Conservation (phyloP, 1,140 invertebrate genomes). For the Gyrodactylus salaris region DNA sequence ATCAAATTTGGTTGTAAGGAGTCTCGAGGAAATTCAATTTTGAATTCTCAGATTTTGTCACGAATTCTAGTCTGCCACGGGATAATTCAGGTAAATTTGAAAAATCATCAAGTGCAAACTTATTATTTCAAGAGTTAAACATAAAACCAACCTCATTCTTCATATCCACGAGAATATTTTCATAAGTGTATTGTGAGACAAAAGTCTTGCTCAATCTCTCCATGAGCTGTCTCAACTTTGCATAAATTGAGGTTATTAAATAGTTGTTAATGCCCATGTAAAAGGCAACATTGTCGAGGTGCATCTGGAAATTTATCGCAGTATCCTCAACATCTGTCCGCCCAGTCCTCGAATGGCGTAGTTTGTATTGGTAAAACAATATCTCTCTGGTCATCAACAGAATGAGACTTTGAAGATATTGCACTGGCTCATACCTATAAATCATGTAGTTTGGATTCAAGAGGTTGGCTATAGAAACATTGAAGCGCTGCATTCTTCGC, state of each 20-base stretch:
- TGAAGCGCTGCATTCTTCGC: background rate
- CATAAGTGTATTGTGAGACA: background rate
- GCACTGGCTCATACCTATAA: background rate
- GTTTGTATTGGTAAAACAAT: background rate
- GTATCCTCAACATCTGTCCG: background rate
- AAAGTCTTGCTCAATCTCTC: background rate
- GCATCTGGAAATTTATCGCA: background rate
- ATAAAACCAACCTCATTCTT: too few relatives aligned
- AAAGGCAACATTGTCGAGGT: background rate
- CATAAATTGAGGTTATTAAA: background rate
- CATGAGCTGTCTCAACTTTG: background rate
- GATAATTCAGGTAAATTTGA: too few relatives aligned
- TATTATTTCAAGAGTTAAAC: too few relatives aligned
- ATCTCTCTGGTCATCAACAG: background rate
- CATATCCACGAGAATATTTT: background rate
- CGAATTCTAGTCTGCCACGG: too few relatives aligned
- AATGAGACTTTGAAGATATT: background rate
- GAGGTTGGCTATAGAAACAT: background rate
- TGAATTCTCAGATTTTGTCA: too few relatives aligned
- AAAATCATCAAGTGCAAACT: too few relatives aligned
- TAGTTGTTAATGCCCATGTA: background rate
- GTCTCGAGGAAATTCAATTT: too few relatives aligned
- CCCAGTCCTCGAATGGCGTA: background rate
- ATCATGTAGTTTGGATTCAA: background rate
- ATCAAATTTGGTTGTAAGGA: too few relatives aligned